These are phyloP conservation scores for Clarias macrocephalus DNA, from an alignment of 2,113 vertebrate species.

Conservation along the genomic window DNA sequence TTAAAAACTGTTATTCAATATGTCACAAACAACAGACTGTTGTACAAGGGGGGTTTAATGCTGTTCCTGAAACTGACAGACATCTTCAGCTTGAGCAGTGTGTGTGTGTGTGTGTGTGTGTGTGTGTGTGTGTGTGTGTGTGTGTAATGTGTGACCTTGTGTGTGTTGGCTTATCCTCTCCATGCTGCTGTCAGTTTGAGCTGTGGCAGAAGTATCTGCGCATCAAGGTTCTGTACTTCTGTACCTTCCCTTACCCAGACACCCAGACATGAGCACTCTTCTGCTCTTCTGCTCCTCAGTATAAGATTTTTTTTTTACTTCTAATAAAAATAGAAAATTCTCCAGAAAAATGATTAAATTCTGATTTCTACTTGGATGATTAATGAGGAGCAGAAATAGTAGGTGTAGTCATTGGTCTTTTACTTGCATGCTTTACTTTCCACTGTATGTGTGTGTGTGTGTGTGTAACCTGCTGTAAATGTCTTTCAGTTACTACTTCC, in stretches of 20 bases:
- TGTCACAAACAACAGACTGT: background rate
- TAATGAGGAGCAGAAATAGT: constrained; percentile 15
- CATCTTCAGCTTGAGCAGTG: constrained; percentile 6
- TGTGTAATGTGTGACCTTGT: background rate
- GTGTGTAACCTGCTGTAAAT: background rate
- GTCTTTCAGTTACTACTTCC: background rate
- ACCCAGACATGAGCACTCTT: constrained; percentile 28
- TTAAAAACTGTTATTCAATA: background rate
- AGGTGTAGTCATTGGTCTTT: constrained; percentile 3
- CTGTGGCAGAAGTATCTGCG: constrained; percentile 71
- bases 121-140: background rate
- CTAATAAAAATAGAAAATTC: background rate
- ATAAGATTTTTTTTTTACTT: background rate
- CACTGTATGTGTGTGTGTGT: constrained; percentile 23
- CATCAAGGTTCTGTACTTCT: constrained; percentile 65
- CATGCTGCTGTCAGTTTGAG: constrained; percentile 61
- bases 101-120: too few relatives aligned
- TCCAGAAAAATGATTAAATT: background rate
- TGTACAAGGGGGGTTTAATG: background rate
- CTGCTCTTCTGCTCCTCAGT: constrained; percentile 22
- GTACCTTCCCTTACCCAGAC: constrained; percentile 12
- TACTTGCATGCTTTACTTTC: background rate
- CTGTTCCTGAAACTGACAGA: background rate
- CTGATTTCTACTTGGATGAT: background rate
- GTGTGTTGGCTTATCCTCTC: constrained; percentile 23